A percentile compares a stretch with the other conserved stretches of the same genome.
Evolutionary conservation across 1,140 invertebrate species (phyloP).

Genomic region (Drosophila littoralis): DNA sequence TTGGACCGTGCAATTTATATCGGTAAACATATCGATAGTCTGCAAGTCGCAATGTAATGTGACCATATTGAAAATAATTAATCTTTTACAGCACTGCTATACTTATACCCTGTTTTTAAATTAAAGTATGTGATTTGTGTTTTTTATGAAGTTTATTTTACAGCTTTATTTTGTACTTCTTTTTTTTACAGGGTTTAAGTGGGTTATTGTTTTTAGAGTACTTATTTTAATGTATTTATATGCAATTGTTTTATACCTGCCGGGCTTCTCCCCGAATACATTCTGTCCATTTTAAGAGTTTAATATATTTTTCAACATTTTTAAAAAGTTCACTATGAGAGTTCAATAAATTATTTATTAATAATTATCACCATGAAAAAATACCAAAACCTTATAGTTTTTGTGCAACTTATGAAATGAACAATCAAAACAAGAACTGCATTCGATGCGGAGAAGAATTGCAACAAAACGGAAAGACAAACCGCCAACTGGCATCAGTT

Average conservation of each 20-base stretch:
- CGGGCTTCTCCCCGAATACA: constrained; percentile 30
- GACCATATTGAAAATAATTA: background rate
- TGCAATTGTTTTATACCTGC: constrained; percentile 50
- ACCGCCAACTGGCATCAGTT: constrained; percentile 52
- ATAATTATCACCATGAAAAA: background rate
- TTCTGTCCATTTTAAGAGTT: constrained; percentile 49
- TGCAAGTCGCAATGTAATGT: background rate
- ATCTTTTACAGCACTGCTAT: background rate
- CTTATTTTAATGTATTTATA: background rate
- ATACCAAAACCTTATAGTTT: constrained; percentile 31
- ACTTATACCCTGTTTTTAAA: constrained; percentile 1
- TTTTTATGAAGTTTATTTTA: background rate
- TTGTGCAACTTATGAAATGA: constrained; percentile 28
- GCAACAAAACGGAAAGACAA: constrained; percentile 64
- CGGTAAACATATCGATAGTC: background rate
- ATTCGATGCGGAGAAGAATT: constrained; percentile 64
- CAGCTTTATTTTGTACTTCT: background rate
- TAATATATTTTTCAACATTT: constrained; percentile 4
- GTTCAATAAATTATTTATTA: no score
- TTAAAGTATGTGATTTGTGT: background rate
- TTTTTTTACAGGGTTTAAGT: background rate
- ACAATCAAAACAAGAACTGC: constrained; percentile 53
- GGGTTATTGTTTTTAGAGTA: constrained; percentile 10
- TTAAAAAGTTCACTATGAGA: background rate
- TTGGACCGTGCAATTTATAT: background rate